Percentiles rank a stretch among this genome's conserved stretches.
Evolutionary conservation across 2,113 vertebrate species (phyloP).

Genomic region (Orycteropus afer): DNA sequence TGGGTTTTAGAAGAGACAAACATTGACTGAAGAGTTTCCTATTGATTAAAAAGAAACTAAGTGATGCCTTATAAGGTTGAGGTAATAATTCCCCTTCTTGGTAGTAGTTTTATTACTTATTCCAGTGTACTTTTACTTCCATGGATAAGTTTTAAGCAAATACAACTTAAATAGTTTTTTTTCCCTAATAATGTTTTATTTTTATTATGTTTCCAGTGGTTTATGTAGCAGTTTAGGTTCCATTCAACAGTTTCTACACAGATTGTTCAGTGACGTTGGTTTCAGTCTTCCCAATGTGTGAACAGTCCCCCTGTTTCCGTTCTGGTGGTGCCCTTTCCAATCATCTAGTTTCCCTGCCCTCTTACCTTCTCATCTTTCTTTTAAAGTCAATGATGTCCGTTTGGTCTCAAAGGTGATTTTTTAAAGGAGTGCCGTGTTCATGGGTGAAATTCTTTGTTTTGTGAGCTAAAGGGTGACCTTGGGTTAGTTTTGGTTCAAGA

Average conservation of each 20-base stretch:
- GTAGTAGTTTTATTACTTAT: neutral
- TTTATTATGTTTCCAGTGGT: neutral
- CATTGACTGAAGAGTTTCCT: neutral
- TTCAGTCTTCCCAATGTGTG: neutral
- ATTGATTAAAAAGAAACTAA: neutral
- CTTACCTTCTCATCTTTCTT: neutral
- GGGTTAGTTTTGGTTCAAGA: neutral
- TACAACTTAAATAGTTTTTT: neutral
- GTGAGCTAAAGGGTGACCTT: neutral
- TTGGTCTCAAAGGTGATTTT: neutral
- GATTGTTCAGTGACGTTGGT: neutral
- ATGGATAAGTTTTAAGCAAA: neutral
- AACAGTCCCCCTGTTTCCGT: neutral
- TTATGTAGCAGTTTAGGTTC: neutral
- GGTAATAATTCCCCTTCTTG: neutral
- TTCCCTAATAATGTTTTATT: neutral
- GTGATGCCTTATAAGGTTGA: neutral
- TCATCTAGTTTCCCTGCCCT: neutral
- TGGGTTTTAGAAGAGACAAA: neutral
- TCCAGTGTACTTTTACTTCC: neutral
- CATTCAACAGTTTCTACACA: neutral
- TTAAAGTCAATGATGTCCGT: neutral
- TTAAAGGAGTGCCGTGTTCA: neutral
- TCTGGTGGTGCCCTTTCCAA: neutral
- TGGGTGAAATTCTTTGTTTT: neutral